Base-by-base conservation (phyloP, 2,888 invertebrate genomes). In the Beris chalybata region DNA sequence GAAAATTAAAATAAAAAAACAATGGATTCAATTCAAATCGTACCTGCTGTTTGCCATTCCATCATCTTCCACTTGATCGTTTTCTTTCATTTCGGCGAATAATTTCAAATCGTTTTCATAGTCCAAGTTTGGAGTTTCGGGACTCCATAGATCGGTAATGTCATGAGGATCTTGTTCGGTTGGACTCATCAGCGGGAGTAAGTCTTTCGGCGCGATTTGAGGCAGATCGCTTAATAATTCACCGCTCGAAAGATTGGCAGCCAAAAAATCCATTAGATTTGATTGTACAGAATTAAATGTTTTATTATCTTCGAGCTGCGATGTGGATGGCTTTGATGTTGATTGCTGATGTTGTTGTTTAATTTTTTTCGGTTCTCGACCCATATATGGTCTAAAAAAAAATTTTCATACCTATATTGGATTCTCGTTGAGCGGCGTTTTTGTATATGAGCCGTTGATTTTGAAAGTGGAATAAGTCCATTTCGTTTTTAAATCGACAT, bases 241-340 rank as follows among this genome's bases (percentile, higher is more conserved):
- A 63, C 78, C 78, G 64, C 78, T 74, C 0, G 74, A 73, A 13
- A 80, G 70, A 67, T 74, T 80, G 67, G 79, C 79, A 3, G 78
- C 78, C 3, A 81, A 65, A 66, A 80, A 80, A 66, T 80, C 81
- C 77, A 78, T 78, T 9, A 80, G 71, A 67, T 76, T 78, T 0
- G 78, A 78, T 58, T 80, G 80, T 1, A 80, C 77, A 7, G 76
- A 75, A 66, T 74, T 80, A 0, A 79, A 65, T 3, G 50, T 31
- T 52, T 61, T 50, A 4, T 43, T 13, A 15, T 69, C 64, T 71
- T 72, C 31, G 68, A 15, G 50, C 56, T 66, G 15, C 13, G 64
- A 38, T 69, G 72, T 15, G 11, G 54, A 45, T 4, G 64, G 44
- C 22, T 22, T 22, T 11, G 52, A 56, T 4, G 31, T 43, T 57